These are phyloP conservation scores for Spondyliosoma cantharus DNA, from an alignment of 2,797 vertebrate species.

Conservation along the genomic window DNA sequence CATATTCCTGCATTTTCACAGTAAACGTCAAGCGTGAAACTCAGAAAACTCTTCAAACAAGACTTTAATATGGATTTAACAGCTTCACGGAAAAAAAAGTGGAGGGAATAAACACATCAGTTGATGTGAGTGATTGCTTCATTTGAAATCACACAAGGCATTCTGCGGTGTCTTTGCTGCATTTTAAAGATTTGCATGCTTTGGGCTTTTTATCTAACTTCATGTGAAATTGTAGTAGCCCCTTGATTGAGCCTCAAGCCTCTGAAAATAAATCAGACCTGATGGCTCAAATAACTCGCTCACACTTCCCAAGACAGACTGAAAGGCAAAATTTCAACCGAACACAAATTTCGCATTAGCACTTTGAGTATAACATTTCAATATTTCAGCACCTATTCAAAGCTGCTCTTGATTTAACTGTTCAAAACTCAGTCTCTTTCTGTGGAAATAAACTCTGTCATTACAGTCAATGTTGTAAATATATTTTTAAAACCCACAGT, in stretches of 20 bases:
- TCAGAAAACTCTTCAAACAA: slow-evolving; percentile 40
- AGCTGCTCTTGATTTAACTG: slow-evolving; percentile 14
- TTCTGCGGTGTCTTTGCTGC: slow-evolving; percentile 19
- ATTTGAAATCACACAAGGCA: slow-evolving; percentile 61
- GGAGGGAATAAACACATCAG: slow-evolving; percentile 24
- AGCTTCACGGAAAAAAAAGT: slow-evolving; percentile 10
- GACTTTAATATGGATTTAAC: slow-evolving; percentile 39
- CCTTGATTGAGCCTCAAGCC: slow-evolving; percentile 54
- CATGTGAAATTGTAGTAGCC: slow-evolving; percentile 58
- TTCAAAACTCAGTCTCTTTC: slow-evolving; percentile 4
- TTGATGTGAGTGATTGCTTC: slow-evolving; percentile 59
- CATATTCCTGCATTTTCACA: slow-evolving; percentile 64
- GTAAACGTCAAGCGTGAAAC: slow-evolving; percentile 13
- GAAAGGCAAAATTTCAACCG: slow-evolving; percentile 55
- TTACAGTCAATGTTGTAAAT: not conserved
- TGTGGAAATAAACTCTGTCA: slow-evolving; percentile 2
- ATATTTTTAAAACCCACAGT: no score
- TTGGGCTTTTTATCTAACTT: slow-evolving; percentile 39
- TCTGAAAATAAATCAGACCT: slow-evolving; percentile 66
- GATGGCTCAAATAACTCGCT: slow-evolving; percentile 62
- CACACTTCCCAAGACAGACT: slow-evolving; percentile 55
- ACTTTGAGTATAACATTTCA: slow-evolving; percentile 55
- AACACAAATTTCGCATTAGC: slow-evolving; percentile 71
- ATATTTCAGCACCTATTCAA: slow-evolving; percentile 64
- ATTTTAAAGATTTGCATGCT: slow-evolving; percentile 58